These are phyloP conservation scores for Aphelinus certus DNA, from an alignment of 1,140 invertebrate genomes.

Conservation along the genomic window DNA sequence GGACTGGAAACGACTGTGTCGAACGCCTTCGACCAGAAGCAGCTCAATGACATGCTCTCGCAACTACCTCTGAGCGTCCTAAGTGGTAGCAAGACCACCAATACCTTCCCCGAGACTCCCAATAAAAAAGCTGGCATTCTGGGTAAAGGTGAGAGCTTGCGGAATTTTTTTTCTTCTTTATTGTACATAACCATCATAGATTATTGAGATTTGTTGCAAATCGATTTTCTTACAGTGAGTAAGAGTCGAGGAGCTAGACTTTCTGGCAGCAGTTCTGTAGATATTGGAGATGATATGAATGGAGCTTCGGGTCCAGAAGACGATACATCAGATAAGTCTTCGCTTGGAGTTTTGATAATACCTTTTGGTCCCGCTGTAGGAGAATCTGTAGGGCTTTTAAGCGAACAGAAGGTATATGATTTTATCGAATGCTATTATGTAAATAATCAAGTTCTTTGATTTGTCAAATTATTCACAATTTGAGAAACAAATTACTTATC, in stretches of 20 bases:
- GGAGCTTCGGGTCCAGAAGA: slow-evolving; percentile 57
- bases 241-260: slow-evolving; percentile 48
- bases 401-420: slow-evolving; percentile 74
- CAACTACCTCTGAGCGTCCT: slow-evolving; percentile 52
- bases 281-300: slow-evolving; percentile 59
- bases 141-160: slow-evolving; percentile 56
- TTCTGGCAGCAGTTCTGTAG: slow-evolving; percentile 47
- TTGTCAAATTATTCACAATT: background rate
- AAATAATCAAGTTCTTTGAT: background rate
- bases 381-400: slow-evolving; percentile 75
- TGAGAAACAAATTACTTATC: background rate
- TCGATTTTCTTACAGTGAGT: slow-evolving; percentile 43
- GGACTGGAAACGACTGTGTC: slow-evolving; percentile 6
- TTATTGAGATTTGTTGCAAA: background rate
- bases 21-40: slow-evolving; percentile 50
- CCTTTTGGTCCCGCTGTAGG: slow-evolving; percentile 68
- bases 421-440: background rate
- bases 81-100: slow-evolving; percentile 46
- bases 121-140: slow-evolving; percentile 54
- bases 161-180: slow-evolving; percentile 12
- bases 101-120: slow-evolving; percentile 50
- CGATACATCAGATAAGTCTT: slow-evolving; percentile 53
- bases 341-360: slow-evolving; percentile 74
- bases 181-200: too few species aligned
- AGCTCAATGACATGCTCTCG: slow-evolving; percentile 56